These are phyloP conservation scores for Lasioglossum malachurum DNA, from an alignment of 2,888 invertebrate genomes.

Conservation along the genomic window DNA sequence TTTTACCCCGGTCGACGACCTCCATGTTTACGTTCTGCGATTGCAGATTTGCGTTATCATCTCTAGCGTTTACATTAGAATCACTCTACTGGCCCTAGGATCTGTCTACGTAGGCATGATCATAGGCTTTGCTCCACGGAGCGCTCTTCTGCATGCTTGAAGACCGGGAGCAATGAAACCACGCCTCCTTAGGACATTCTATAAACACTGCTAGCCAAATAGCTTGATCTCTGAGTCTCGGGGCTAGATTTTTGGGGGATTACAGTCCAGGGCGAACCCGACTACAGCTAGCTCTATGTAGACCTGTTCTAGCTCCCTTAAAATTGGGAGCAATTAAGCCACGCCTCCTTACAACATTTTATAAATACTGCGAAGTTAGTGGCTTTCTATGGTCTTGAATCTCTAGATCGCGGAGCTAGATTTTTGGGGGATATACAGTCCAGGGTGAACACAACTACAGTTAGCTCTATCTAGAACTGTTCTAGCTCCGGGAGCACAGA, in stretches of 20 bases:
- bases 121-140: not conserved
- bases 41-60: not conserved
- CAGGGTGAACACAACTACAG: no score
- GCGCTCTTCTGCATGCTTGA: not conserved
- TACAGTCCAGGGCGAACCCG: no score
- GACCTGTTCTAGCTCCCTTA: no score
- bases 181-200: not conserved
- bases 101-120: no score
- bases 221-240: no score
- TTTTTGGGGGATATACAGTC: not conserved
- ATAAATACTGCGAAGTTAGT: no score
- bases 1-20: constrained; percentile 37
- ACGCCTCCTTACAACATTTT: no score
- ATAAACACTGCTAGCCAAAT: no score
- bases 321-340: no score
- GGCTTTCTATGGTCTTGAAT: not conserved
- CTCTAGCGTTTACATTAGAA: not conserved
- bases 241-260: no score
- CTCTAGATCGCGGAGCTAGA: not conserved
- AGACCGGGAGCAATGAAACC: not conserved
- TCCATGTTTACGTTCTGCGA: constrained; percentile 30
- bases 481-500: not conserved
- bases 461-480: not conserved
- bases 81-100: not conserved
- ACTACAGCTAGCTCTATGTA: no score